phyloP scores from a whole-genome alignment of 2,797 vertebrate genomes.

The Agapornis canus region DNA sequence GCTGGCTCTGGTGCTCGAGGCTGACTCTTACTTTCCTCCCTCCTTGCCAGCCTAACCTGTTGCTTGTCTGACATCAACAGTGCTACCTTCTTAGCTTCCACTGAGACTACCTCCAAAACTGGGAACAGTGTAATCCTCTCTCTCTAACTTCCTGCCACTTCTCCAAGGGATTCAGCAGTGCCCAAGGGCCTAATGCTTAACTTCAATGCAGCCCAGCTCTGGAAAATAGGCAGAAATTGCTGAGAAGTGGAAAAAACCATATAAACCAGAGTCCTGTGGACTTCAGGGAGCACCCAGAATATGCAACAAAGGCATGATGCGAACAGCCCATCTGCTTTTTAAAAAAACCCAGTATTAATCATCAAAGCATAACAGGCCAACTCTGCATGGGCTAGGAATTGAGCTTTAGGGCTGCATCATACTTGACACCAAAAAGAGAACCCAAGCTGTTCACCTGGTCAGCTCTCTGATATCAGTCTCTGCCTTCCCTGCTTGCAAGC shows the following conservation, averaged over 20 bases:
- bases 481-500: background rate
- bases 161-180: background rate
- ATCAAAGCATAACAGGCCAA: background rate
- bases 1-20: background rate
- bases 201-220: background rate
- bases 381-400: accelerated
- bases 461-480: background rate
- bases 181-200: background rate
- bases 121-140: background rate
- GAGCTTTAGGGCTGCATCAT: background rate
- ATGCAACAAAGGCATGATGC: background rate
- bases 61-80: background rate
- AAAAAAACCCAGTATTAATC: background rate
- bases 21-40: background rate
- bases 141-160: background rate
- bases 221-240: background rate
- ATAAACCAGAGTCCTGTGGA: accelerated
- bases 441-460: background rate
- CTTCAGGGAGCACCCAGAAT: background rate
- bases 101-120: background rate
- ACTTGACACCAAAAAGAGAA: accelerated
- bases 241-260: background rate
- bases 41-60: background rate
- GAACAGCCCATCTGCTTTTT: background rate
- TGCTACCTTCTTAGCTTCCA: background rate